Evolutionary conservation across 2,113 vertebrate species (phyloP), one percentile per base, ranked within the genome.

Genomic region (Geococcyx californianus): DNA sequence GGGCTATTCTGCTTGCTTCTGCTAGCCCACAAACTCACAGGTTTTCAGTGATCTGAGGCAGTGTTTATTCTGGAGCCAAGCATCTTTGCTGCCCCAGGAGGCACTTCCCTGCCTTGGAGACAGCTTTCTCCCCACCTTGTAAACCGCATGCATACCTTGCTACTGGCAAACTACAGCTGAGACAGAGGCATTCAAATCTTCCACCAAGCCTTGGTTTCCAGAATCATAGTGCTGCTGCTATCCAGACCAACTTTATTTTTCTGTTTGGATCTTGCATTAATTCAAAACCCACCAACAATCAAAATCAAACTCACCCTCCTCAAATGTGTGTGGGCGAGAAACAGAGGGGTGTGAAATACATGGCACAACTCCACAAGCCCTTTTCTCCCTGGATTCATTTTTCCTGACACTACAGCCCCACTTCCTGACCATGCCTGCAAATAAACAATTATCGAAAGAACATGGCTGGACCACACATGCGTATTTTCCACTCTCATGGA

Each of bases 381-480:
- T 93, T 68, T 91, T 54, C 58, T 91, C 58, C 45, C 24, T 72
- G 58, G 31, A 36, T 85, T 93, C 72, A 51, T 87, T 93, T 93
- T 79, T 76, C 58, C 84, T 91, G 58, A 85, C 42, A 42, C 56
- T 49, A 34, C 49, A 91, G 62, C 67, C 62, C 91, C 45, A 11
- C 54, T 95, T 94, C 75, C 89, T 89, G 87, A 40, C 70, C 0
- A 0, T 63, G 34, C 49, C 10, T 85, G 75, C 67, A 94, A 93
- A 94, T 87, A 95, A 96, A 93, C 74, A 87, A 38, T 85, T 87
- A 79, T 6, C 78, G 62, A 66, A 85, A 83, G 84, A 75, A 28
- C 84, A 29, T 80, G 87, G 54, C 70, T 94, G 89, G 96, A 90
- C 93, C 94, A 95, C 95, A 95, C 93, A 66, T 82, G 70, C 0